Evolutionary conservation across 2,888 invertebrate genomes (phyloP).

Genomic region (Melolontha melolontha): DNA sequence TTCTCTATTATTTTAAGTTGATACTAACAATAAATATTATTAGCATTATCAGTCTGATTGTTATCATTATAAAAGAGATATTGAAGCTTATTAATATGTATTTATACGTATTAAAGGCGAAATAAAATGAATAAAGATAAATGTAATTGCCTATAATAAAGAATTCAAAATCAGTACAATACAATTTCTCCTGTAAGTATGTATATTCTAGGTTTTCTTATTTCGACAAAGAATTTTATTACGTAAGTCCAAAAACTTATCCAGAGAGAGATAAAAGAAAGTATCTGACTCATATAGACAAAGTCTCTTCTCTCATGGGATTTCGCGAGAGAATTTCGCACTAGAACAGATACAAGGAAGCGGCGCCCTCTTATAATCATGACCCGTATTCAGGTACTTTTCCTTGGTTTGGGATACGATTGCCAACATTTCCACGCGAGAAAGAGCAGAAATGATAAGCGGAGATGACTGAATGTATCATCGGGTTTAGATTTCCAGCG

Average conservation of each 20-base stretch:
- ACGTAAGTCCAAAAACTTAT: conserved; percentile 25
- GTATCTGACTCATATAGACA: conserved; percentile 21
- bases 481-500: conserved; percentile 16
- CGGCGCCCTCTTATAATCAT: conserved; percentile 23
- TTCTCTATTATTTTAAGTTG: too few relatives aligned
- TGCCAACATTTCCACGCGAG: conserved; percentile 16
- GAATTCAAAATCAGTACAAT: neutral
- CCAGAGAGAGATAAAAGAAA: conserved; percentile 15
- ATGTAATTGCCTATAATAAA: too few relatives aligned
- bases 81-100: too few relatives aligned
- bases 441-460: conserved; percentile 30
- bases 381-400: conserved; percentile 14
- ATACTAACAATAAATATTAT: too few relatives aligned
- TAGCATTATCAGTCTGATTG: too few relatives aligned
- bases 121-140: too few relatives aligned
- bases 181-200: conserved; percentile 7
- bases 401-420: conserved; percentile 5
- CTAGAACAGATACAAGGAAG: conserved; percentile 9
- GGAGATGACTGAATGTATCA: conserved; percentile 34
- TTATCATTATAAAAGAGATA: too few relatives aligned
- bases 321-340: conserved; percentile 16
- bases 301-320: conserved; percentile 15
- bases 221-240: conserved; percentile 30
- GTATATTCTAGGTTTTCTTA: conserved; percentile 16
- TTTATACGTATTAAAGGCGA: too few relatives aligned